Evolutionary conservation across 2,113 vertebrate genomes (phyloP), one percentile per base, ranked within the genome.

Genomic region (Sardina pilchardus): DNA sequence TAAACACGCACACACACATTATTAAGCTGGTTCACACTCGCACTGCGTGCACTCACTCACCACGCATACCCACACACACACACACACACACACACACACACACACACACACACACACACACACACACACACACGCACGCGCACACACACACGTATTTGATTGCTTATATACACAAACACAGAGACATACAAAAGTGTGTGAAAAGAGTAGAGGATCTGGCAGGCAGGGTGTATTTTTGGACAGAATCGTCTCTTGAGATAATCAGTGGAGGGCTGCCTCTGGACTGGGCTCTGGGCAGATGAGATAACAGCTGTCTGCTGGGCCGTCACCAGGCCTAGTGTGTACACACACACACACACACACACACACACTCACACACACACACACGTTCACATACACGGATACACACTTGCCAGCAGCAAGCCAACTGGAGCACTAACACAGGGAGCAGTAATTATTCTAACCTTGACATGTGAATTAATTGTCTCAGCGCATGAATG

Each of bases 271-370:
- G 44, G 44, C 53, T 82, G 47, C 50, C 50, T 83, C 82, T 89
- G 36, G 87, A 84, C 75, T 67, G 81, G 6, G 43, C 87, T 89
- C 89, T 90, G 88, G 86, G 80, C 48, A 75, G 82, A 88, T 88
- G 85, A 91, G 85, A 90, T 90, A 89, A 86, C 88, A 84, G 85
- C 30, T n/a, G 19, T 88, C 82, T 90, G 84, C 89, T 88, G 88
- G 84, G 83, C 67, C 87, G 67, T 87, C 83, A 83, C 88, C 86
- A 82, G 88, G 87, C 82, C 0, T 80, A 34, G 56, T 80, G 63
- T 36, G 44, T 53, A 85, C 53, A 84, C 63, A 81, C 6, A 56
- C 4, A 67, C n/a, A 44, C 12, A 81, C 45, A 81, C 16, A 83
- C 30, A 30, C 42, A 39, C 80, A 50, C 45, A 30, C 21, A 48